These are phyloP conservation scores for Myotis davidii DNA, from an alignment of 2,113 vertebrate genomes.

Conservation along the genomic window DNA sequence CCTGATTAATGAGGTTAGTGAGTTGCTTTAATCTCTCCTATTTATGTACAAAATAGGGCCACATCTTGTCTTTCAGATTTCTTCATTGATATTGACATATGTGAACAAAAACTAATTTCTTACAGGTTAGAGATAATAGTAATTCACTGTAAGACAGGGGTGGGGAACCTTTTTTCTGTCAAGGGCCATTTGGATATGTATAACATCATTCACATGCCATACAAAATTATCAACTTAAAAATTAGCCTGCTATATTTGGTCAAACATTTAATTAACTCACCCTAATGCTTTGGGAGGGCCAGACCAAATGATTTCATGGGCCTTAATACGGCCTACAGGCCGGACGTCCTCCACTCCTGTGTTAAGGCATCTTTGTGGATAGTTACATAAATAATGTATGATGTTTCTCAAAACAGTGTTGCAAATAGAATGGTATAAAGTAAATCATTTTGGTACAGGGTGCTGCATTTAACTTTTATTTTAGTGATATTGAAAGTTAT, in stretches of 20 bases:
- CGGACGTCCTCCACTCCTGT: no score
- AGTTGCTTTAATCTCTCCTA: neutral
- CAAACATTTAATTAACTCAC: no score
- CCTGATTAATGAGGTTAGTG: conserved; percentile 97
- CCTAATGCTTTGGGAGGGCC: no score
- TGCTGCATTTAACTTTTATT: conserved; percentile 36
- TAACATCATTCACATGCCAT: no score
- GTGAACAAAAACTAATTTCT: neutral
- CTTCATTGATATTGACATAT: neutral
- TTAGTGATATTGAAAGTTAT: neutral
- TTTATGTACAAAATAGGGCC: neutral
- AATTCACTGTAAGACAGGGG: conserved; percentile 5
- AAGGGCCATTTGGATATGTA: no score
- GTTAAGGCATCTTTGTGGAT: neutral
- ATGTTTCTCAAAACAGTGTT: conserved; percentile 36
- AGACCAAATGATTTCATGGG: no score
- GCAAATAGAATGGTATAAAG: neutral
- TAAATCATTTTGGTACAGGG: conserved; percentile 29
- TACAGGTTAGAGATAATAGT: neutral
- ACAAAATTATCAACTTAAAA: no score
- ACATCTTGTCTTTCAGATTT: neutral
- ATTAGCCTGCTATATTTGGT: no score
- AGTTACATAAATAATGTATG: conserved; percentile 26
- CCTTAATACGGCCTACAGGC: no score
- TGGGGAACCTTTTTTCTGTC: no score